phyloP scores from a whole-genome alignment of 2,797 vertebrate genomes.

The Syngnathus acus region DNA sequence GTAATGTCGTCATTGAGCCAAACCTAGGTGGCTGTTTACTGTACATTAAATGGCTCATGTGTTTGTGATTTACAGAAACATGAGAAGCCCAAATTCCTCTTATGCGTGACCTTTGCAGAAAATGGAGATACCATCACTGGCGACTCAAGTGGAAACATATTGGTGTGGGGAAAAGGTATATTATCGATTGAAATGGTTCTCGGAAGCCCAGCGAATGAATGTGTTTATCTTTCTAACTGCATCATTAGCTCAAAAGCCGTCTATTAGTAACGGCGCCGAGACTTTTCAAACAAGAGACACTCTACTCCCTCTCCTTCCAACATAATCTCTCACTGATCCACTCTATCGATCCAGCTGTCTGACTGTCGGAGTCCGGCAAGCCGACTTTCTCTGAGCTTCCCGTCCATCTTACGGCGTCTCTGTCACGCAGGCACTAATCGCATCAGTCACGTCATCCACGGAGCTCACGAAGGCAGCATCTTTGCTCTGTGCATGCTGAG shows the following conservation, averaged over 20 bases:
- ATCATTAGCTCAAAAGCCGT: neutral
- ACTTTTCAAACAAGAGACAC: neutral
- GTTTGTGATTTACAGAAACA: constrained; percentile 80
- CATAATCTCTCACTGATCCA: constrained; percentile 13
- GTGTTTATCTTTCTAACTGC: neutral
- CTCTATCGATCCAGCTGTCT: constrained; percentile 23
- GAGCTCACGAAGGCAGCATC: constrained; percentile 92
- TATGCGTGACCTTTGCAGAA: constrained; percentile 97
- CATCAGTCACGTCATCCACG: constrained; percentile 87
- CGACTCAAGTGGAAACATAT: constrained; percentile 96
- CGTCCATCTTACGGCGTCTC: constrained; percentile 30
- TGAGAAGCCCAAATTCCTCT: constrained; percentile 98
- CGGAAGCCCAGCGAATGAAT: neutral
- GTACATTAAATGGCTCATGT: neutral
- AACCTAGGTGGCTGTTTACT: neutral
- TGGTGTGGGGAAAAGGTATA: constrained; percentile 97
- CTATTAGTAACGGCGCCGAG: neutral
- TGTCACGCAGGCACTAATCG: constrained; percentile 83
- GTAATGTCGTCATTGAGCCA: neutral
- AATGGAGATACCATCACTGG: constrained; percentile 96
- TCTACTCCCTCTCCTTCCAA: constrained; percentile 2
- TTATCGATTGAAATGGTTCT: neutral
- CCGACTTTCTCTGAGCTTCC: constrained; percentile 9
- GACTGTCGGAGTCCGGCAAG: constrained; percentile 21
- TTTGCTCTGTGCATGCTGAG: constrained; percentile 94